phyloP scores from a whole-genome alignment of 2,797 vertebrate genomes.

The Calcarius lapponicus region DNA sequence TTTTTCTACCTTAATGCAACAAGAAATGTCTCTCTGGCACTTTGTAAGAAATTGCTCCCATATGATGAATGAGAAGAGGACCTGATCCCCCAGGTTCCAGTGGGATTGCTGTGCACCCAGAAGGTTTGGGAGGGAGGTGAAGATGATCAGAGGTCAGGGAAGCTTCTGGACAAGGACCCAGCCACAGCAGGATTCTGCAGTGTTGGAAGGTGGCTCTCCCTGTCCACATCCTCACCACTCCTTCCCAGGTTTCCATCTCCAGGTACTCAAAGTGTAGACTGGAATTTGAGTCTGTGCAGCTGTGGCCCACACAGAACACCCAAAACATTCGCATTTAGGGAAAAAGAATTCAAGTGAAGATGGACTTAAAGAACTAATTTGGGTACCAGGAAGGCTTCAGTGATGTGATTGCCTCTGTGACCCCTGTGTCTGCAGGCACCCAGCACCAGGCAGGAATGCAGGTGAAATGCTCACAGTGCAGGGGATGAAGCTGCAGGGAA shows the following conservation, averaged over 20 bases:
- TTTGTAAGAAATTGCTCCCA: background rate
- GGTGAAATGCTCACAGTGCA: background rate
- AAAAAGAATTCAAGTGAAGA: background rate
- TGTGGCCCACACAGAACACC: background rate
- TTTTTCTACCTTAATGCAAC: too few species aligned
- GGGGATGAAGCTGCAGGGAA: background rate
- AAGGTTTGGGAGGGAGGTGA: background rate
- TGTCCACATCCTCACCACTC: background rate
- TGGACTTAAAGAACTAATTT: background rate
- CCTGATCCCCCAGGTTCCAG: background rate
- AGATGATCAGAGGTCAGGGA: background rate
- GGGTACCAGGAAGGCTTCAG: background rate
- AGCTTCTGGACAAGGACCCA: background rate
- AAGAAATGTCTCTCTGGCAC: background rate
- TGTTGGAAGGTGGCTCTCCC: background rate
- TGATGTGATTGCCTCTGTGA: background rate
- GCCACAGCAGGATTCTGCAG: background rate
- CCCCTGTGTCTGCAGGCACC: background rate
- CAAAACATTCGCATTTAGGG: background rate
- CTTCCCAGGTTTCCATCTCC: background rate
- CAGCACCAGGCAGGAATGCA: background rate
- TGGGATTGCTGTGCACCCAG: background rate
- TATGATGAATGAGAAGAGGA: too few species aligned
- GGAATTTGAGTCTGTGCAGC: background rate
- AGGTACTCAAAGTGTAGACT: background rate